Percentiles rank a stretch among this genome's conserved stretches.
Evolutionary conservation across 2,888 invertebrate species (phyloP).

Genomic region (Aporophyla lueneburgensis): DNA sequence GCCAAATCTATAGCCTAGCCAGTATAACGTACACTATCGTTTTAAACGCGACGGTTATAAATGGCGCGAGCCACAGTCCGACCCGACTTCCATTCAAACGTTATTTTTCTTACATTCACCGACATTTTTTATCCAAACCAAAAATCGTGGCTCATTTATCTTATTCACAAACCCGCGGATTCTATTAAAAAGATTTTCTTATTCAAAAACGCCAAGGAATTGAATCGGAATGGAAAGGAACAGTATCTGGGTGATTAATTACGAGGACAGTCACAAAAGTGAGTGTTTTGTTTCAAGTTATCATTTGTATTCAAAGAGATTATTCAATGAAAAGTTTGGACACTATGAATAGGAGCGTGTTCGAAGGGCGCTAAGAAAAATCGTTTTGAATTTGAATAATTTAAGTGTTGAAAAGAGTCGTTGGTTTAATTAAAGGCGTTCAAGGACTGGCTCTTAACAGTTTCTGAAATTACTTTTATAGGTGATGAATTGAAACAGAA

Average conservation of each 20-base stretch:
- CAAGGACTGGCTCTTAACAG: constrained; percentile 22
- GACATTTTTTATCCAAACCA: constrained; percentile 75
- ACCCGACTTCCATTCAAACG: constrained; percentile 70
- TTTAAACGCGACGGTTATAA: constrained; percentile 68
- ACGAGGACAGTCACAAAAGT: constrained; percentile 70
- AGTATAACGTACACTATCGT: constrained; percentile 53
- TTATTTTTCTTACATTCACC: constrained; percentile 71
- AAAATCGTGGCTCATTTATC: constrained; percentile 76
- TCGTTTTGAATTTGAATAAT: constrained; percentile 62
- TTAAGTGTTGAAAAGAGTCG: constrained; percentile 49
- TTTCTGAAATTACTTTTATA: constrained; percentile 22
- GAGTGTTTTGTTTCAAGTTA: constrained; percentile 75
- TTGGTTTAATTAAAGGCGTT: constrained; percentile 55
- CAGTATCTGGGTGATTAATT: constrained; percentile 80
- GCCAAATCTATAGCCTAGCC: constrained; percentile 39
- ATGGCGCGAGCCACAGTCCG: constrained; percentile 65
- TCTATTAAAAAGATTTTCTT: constrained; percentile 82
- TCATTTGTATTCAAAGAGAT: constrained; percentile 69
- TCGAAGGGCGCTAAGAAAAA: constrained; percentile 59
- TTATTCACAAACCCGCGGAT: constrained; percentile 74
- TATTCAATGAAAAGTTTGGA: constrained; percentile 68
- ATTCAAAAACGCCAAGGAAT: constrained; percentile 81
- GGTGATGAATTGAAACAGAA: constrained; percentile 15
- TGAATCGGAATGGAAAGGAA: constrained; percentile 79
- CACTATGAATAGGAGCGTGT: constrained; percentile 55